Percentiles rank a stretch among this genome's conserved stretches.
Evolutionary conservation across 2,113 vertebrate species (phyloP).

Genomic region (Maccullochella peelii): DNA sequence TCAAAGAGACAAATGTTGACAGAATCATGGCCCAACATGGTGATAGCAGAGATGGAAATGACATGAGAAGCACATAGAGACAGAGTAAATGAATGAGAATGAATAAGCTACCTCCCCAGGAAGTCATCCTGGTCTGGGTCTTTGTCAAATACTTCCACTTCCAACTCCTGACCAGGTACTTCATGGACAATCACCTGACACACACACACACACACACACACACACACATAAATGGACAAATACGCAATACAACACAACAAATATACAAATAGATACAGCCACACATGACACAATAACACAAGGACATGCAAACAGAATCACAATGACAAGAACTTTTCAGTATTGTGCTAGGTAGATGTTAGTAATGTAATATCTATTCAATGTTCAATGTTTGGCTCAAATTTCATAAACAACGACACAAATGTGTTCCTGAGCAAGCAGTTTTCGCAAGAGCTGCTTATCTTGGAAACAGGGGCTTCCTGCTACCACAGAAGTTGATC

Average conservation of each 20-base stretch:
- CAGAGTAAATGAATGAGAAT: conserved; percentile 62
- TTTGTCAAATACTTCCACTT: conserved; percentile 96
- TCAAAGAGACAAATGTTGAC: background rate
- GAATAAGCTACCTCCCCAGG: conserved; percentile 90
- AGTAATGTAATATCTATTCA: background rate
- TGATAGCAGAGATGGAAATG: conserved; percentile 48
- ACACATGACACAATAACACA: conserved; percentile 57
- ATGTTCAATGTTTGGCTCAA: conserved; percentile 6
- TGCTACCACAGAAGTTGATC: conserved; percentile 44
- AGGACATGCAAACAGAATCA: conserved; percentile 68
- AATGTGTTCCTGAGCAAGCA: conserved; percentile 18
- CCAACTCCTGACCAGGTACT: conserved; percentile 95
- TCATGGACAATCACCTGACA: conserved; percentile 94
- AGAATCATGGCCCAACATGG: conserved; percentile 13
- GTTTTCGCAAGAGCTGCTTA: conserved; percentile 49
- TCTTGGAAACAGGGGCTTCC: conserved; percentile 64
- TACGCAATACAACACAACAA: conserved; percentile 63
- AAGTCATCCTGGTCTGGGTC: conserved; percentile 97
- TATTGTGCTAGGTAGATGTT: background rate
- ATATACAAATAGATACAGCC: conserved; percentile 69
- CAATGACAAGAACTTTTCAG: conserved; percentile 38
- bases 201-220: conserved; percentile 78
- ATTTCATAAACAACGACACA: background rate
- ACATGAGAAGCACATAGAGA: conserved; percentile 58
- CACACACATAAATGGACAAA: conserved; percentile 69